Evolutionary conservation across 2,113 vertebrate species (phyloP), one percentile per base, ranked within the genome.

Genomic region (Sander lucioperca): DNA sequence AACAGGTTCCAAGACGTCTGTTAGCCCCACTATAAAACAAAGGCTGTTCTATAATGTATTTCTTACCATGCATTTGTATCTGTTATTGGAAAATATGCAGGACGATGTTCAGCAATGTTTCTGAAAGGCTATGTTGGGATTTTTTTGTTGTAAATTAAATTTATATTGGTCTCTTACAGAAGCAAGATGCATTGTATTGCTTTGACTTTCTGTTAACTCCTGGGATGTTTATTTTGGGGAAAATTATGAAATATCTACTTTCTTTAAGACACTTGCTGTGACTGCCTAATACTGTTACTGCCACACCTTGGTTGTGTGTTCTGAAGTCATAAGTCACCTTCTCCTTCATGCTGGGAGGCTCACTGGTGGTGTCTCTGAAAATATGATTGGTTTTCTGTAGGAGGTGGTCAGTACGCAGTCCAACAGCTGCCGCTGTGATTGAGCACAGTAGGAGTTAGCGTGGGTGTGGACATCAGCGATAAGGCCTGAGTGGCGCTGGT

Each of bases 311-410:
- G 54, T 61, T 81, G 18, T 77, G 48, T 57, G 56, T 82, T 86
- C 71, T 75, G 51, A 86, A 88, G 80, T 84, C 64, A 83, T 66
- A 74, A 87, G 84, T 89, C 74, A 79, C 75, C 74, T 83, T 86
- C 79, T 73, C 72, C 47, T 78, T 84, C 85, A 77, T 75, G 77
- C 83, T 89, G 80, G 14, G 75, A 56, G 79, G 65, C 82, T 78
- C 76, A 63, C 68, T 16, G 71, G 80, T 15, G 9, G 70, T 65
- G 72, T 74, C 30, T 90, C 86, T 85, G 79, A 79, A 87, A 85
- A 72, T 83, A 85, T 89, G 81, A 91, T 93, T 90, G 85, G 85
- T 93, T 93, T 90, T 85, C 77, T 74, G 87, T 81, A 43, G 77
- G 83, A 82, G 87, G 84, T 70, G 83, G 89, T 80, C 74, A 78